Evolutionary conservation across 2,888 invertebrate species (phyloP), one percentile per base, ranked within the genome.

Genomic region (Thera obeliscata): DNA sequence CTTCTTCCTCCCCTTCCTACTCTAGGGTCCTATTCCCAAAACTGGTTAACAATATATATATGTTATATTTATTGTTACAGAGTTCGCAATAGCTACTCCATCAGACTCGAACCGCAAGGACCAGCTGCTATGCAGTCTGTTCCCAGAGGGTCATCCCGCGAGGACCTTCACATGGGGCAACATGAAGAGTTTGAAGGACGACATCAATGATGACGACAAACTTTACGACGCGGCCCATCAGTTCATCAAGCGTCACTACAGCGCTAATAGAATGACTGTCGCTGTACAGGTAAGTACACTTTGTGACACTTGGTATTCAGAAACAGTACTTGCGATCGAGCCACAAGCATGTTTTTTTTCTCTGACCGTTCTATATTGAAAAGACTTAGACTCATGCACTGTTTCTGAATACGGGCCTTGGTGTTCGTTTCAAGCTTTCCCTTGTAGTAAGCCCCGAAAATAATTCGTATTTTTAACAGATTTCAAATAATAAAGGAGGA

Each of bases 101-200:
- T 96, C 96, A 3, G 98, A 98, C 81, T 93, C 94, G 22, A 95
- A 95, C 72, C 95, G 98, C 66, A 95, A 96, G 61, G 96, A 97
- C 83, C 97, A 98, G 89, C 82, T 98, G 58, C 87, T 98, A 56
- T 95, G 95, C 57, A 94, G 94, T 70, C 87, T 97, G 67, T 96
- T 97, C 61, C 95, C 95, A 48, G 84, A 90, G 3, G 94, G 94
- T 0, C 97, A 96, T 82, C 98, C 97, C 0, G 96, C 94, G 0
- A 80, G 95, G 43, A 96, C 96, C 56, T 98, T 98, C 86, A 94
- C 96, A 11, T 98, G 98, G 97, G 98, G 98, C 74, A 97, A 97
- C 90, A 88, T 96, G 64, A 91, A 94, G 72, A 97, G 97, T 0
- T 88, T 98, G 8, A 94, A 94, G 52, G 96, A 97, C 11, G 94